Evolutionary conservation across 2,797 vertebrate species (phyloP), one percentile per base, ranked within the genome.

Genomic region (Galago senegalensis): DNA sequence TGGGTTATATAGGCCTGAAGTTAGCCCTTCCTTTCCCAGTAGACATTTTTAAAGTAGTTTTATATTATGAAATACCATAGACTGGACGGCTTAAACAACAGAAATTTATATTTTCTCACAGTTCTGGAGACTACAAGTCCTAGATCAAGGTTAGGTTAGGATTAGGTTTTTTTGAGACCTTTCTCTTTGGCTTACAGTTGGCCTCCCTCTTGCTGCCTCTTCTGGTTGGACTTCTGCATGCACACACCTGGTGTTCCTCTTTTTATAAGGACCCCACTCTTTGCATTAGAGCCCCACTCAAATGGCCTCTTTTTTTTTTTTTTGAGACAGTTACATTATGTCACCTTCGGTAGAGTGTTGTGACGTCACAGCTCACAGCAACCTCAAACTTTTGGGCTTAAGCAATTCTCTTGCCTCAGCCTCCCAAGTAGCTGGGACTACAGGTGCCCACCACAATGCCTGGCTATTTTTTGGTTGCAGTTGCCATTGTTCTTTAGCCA

Each of bases 1-100:
- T 76, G 61, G 70, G 37, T 75, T 67, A 21, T 73, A 83, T 83
- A 94, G 56, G 29, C 37, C n/a, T 79, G 25, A 89, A 80, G 40
- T 75, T 75, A 93, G 29, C n/a, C 81, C 63, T 86, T 92, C 83
- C 75, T 65, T 80, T 84, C 43, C 43, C 76, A 43, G 9, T 53
- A 79, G 61, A 79, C 37, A 46, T 72, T 77, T 94, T 89, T 77
- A 87, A 87, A 34, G 69, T 88, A 60, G 11, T 84, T 85, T 58
- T 61, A 46, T 85, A 53, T 79, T 92, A 29, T 69, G 56, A 84
- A 93, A 63, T 67, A 73, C 40, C 67, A 61, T 63, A 80, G 72
- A 91, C 29, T 84, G 21, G 29, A 40, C 76, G 43, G 25, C n/a
- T 85, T 85, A 76, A 27, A 61, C 31, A 84, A 43, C 72, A 87